A percentile compares a stretch with the other conserved stretches of the same genome.
phyloP scores from a whole-genome alignment of 2,888 invertebrate species.

The Cryptocephalus moraei region DNA sequence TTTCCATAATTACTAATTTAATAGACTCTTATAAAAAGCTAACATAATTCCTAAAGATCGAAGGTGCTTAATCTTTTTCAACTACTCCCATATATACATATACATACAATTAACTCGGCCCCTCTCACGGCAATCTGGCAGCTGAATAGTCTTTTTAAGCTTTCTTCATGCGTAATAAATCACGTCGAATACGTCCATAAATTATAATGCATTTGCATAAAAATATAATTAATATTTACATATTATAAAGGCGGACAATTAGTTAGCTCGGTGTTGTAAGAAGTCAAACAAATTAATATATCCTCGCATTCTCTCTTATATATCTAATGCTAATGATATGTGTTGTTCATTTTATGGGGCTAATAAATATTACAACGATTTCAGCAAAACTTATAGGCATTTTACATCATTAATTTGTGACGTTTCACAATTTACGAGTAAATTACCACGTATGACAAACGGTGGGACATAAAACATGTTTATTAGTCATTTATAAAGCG shows the following conservation, averaged over 20 bases:
- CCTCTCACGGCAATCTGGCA: not conserved
- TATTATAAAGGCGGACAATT: slow-evolving; percentile 24
- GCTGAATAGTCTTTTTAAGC: not conserved
- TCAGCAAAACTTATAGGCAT: slow-evolving; percentile 12
- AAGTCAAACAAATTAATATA: slow-evolving; percentile 14
- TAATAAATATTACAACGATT: slow-evolving; percentile 12
- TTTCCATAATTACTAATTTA: no score
- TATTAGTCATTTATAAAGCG: slow-evolving; percentile 22
- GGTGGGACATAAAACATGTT: slow-evolving; percentile 20
- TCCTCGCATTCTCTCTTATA: slow-evolving; percentile 5
- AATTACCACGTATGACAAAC: slow-evolving; percentile 22
- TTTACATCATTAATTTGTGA: slow-evolving; percentile 25
- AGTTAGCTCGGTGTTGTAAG: slow-evolving; percentile 21
- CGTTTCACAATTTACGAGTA: slow-evolving; percentile 22
- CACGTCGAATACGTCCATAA: slow-evolving; percentile 9
- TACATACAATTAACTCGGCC: not conserved
- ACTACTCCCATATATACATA: not conserved
- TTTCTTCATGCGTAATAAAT: slow-evolving; percentile 6
- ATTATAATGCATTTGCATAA: slow-evolving; percentile 13
- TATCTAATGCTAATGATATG: slow-evolving; percentile 4
- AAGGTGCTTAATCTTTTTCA: not conserved
- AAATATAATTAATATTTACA: slow-evolving; percentile 25
- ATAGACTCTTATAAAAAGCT: no score
- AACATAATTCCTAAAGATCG: not conserved
- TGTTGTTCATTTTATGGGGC: slow-evolving; percentile 10